Evolutionary conservation across 2,797 vertebrate genomes (phyloP).

Genomic region (Buphagus erythrorhynchus): DNA sequence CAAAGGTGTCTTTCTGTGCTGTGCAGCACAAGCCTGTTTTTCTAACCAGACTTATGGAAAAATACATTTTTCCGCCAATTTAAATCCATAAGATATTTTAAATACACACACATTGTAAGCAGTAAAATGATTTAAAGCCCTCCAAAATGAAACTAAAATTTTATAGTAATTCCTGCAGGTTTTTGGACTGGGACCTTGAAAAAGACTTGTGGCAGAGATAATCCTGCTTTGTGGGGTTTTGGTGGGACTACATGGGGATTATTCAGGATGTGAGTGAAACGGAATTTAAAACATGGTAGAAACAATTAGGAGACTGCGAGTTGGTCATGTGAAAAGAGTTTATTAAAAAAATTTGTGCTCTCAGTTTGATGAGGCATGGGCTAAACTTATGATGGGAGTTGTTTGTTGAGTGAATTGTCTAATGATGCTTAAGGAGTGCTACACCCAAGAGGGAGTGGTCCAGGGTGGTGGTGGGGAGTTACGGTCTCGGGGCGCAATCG

Average conservation of each 20-base stretch:
- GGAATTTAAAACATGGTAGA: background rate
- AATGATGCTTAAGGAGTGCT: background rate
- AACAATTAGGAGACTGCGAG: background rate
- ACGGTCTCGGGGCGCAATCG: accelerated
- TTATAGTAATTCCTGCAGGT: background rate
- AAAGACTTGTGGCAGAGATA: background rate
- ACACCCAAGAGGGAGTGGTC: background rate
- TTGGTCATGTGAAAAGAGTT: conserved; percentile 9
- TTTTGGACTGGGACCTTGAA: background rate
- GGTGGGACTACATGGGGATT: background rate
- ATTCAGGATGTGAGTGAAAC: background rate
- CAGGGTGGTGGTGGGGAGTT: background rate
- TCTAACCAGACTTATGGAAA: background rate
- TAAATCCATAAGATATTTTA: background rate
- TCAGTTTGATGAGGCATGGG: conserved; percentile 22
- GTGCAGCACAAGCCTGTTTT: background rate
- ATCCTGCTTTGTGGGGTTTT: background rate
- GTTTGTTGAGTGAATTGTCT: background rate
- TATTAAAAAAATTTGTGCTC: background rate
- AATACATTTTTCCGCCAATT: background rate
- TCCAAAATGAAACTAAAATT: background rate
- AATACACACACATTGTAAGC: background rate
- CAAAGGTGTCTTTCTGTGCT: background rate
- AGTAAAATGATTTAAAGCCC: background rate
- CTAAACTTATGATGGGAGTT: background rate